Base-by-base conservation (phyloP, 1,140 invertebrate species). In the Vollenhovia emeryi region DNA sequence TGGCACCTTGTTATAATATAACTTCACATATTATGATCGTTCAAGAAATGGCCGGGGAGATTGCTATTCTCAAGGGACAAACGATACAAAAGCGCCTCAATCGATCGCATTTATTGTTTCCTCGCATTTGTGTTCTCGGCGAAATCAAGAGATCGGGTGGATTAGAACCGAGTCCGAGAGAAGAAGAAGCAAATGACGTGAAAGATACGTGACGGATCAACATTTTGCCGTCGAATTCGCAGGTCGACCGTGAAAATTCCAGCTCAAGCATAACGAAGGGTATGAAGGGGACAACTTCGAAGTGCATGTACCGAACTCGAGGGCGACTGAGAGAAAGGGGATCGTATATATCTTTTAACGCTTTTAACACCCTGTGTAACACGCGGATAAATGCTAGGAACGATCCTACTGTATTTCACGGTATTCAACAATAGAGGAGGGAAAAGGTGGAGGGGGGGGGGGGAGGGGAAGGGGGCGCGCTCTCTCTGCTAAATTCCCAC, bases 351-450 rank as follows among this genome's bases (percentile, higher is more conserved):
- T 82, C 33, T 43, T 71, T 73, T 76, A 71, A 71, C 52, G 55
- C 7, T 80, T 79, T 73, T 59, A 73, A 82, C 45, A 27, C 62
- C 52, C 52, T 86, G 66, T 80, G 36, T 78, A 64, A 78, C 43
- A 64, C 75, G 59, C 43, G 75, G 33, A 30, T n/a, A n/a, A 78
- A 78, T 18, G 40, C 43, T 64, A 78, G 27, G n/a, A 64, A 78
- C 43, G 59, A 40, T 66, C 43, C 75, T 78, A 45, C 43, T 24
- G 13, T 18, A 45, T 66, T 11, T 55, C 6, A 68, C 27, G 9
- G 6, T 62, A 76, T 71, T 57, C 73, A 57, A 82, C 36, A 2
- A 33, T 45, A 57, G 30, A 62, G 36, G 13, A n/a, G 13, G 18
- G 8, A n/a, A 30, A n/a, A 18, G 18, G 18, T 30, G 48, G n/a